A percentile compares a stretch with the other conserved stretches of the same genome.
These are phyloP conservation scores for Salticus scenicus DNA, from an alignment of 2,888 invertebrate species.

Conservation along the genomic window DNA sequence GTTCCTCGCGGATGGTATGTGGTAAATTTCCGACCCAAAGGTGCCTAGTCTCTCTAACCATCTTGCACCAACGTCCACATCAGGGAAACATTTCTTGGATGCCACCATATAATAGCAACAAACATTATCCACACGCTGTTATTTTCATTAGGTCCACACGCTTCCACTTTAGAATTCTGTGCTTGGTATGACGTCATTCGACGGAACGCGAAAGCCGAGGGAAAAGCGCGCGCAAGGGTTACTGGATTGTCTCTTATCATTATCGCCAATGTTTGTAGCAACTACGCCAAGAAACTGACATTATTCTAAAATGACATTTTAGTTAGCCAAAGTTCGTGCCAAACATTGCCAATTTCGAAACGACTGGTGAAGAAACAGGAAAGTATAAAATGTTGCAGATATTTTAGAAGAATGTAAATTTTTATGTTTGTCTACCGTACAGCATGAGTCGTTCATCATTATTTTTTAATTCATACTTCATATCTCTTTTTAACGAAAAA, in stretches of 20 bases:
- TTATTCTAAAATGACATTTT: not conserved
- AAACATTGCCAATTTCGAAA: not conserved
- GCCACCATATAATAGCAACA: slow-evolving; percentile 66
- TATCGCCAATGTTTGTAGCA: not conserved
- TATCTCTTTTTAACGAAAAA: too few species aligned
- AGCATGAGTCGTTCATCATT: too few species aligned
- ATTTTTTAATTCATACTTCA: too few species aligned
- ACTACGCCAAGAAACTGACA: not conserved
- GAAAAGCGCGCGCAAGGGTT: slow-evolving; percentile 46
- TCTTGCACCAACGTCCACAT: slow-evolving; percentile 86
- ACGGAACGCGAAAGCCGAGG: slow-evolving; percentile 44
- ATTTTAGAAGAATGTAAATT: too few species aligned
- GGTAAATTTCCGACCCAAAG: slow-evolving; percentile 99
- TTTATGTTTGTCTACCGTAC: too few species aligned
- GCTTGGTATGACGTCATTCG: slow-evolving; percentile 69
- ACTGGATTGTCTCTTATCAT: not conserved
- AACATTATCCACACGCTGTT: slow-evolving; percentile 67
- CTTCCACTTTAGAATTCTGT: slow-evolving; percentile 63
- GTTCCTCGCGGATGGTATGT: slow-evolving; percentile 98
- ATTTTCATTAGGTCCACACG: slow-evolving; percentile 62
- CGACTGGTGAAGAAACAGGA: not conserved
- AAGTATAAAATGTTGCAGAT: too few species aligned
- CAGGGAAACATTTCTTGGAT: slow-evolving; percentile 68
- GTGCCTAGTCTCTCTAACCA: slow-evolving; percentile 99
- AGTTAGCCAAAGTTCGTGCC: not conserved